phyloP scores from a whole-genome alignment of 1,140 invertebrate species.

The Orchestia grillus region DNA sequence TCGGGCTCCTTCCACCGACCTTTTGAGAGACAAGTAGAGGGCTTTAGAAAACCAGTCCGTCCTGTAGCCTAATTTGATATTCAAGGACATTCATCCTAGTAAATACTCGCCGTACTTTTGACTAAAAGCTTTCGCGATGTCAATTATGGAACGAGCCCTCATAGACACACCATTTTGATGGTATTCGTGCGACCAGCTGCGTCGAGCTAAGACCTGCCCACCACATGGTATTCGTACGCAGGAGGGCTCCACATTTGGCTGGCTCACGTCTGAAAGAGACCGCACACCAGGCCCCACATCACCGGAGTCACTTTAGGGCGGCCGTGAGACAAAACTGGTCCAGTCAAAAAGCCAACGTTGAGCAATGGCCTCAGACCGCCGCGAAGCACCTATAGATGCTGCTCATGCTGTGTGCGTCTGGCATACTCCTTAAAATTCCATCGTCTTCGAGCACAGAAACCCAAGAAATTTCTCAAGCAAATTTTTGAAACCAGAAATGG shows the following conservation, averaged over 20 bases:
- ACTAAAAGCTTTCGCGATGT: slow-evolving; percentile 7
- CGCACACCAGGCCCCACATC: background rate
- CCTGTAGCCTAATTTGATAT: slow-evolving; percentile 8
- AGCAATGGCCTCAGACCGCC: background rate
- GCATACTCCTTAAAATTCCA: background rate
- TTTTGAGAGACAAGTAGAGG: background rate
- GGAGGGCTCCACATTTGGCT: too few species aligned
- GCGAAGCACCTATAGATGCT: background rate
- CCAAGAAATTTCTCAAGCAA: background rate
- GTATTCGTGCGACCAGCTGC: background rate
- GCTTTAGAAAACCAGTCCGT: background rate
- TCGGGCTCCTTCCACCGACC: background rate
- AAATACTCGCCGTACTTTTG: background rate
- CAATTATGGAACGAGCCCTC: background rate
- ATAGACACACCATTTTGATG: background rate
- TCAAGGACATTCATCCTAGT: background rate
- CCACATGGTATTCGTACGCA: background rate
- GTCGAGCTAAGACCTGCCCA: too few species aligned
- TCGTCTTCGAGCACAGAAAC: background rate
- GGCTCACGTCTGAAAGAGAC: background rate
- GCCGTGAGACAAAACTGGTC: background rate
- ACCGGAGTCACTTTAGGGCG: background rate
- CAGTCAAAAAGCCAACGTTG: background rate
- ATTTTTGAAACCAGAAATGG: background rate
- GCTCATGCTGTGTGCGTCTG: background rate